Base-by-base conservation (phyloP, 1,140 invertebrate species). In the Frieseomelitta varia region DNA sequence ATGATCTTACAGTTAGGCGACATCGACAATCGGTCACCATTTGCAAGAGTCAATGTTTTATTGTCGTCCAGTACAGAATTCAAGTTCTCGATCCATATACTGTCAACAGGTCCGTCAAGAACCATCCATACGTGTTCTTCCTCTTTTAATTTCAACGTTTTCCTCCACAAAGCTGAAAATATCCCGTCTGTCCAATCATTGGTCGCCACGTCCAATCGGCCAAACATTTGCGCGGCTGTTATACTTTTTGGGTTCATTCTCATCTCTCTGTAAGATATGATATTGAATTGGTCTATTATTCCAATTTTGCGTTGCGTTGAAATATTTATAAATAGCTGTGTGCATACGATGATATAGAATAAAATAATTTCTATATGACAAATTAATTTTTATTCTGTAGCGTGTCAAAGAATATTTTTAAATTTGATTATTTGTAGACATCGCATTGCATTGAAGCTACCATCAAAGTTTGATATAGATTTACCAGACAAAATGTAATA, bases 181-280 rank as follows among this genome's bases (percentile, higher is more conserved):
- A 99, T 99, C 3, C 99, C 99, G 94, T 99, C 98, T 0, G 98
- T 99, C 99, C 99, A 99, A 92, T 99, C 99, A 93, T 99, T 99
- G 0, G 99, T 99, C 4, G 98, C 98, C 0, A 99, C 98, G 93
- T 99, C 98, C 34, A 99, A 95, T 69, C 98, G 96, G 0, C 99
- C 99, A 95, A 99, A 99, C 99, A 99, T 99, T 95, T 99, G 98
- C 10, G 98, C 97, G 2, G 98, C 98, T 72, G 98, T 99, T 88
- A 99, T 99, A 55, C 99, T 98, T 95, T 99, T 99, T 0, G 99
- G 99, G 95, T 99, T 99, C 98, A 99, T 99, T 87, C 99, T 95
- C 98, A 99, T 98, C 95, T 99, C 99, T 86, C 97, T 97, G 68
- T 71, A 68, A 76, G 72, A 83, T 73, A 55, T 21, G 34, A 68